These are phyloP conservation scores for Cryptophagus acutangulus DNA, from an alignment of 2,888 invertebrate genomes.

Conservation along the genomic window DNA sequence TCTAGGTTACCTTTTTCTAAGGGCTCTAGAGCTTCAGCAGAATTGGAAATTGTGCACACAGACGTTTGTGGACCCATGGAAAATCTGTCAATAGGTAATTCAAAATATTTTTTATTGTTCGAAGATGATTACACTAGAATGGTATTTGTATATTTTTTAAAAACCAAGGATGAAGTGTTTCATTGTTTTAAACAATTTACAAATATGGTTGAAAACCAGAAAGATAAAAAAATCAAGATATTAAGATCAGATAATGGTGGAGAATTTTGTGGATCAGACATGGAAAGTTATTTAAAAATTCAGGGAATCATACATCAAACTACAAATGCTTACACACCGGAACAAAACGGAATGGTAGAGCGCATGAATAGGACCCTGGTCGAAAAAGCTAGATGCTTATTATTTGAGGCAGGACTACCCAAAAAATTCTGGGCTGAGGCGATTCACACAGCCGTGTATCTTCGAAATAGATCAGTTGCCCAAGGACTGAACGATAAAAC, in stretches of 20 bases:
- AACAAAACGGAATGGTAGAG: slow-evolving; percentile 41
- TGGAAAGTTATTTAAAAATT: slow-evolving; percentile 31
- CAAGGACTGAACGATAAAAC: slow-evolving; percentile 4
- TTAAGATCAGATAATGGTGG: slow-evolving; percentile 30
- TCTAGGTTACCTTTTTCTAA: too few species aligned
- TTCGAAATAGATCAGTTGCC: too few species aligned
- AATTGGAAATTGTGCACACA: slow-evolving; percentile 31
- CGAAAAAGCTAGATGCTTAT: slow-evolving; percentile 14
- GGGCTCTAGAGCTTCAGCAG: too few species aligned
- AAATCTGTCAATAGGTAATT: slow-evolving; percentile 19
- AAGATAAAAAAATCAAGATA: slow-evolving; percentile 1
- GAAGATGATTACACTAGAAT: slow-evolving; percentile 11
- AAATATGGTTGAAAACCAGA: slow-evolving; percentile 7
- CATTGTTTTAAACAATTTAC: slow-evolving; percentile 5
- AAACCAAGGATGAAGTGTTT: slow-evolving; percentile 9
- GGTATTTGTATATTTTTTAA: slow-evolving; percentile 7
- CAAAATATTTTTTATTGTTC: slow-evolving; percentile 10
- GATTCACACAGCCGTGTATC: slow-evolving; percentile 12
- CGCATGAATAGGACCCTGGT: slow-evolving; percentile 34
- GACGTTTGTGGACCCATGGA: slow-evolving; percentile 37
- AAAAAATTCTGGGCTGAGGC: slow-evolving; percentile 19
- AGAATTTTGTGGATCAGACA: slow-evolving; percentile 34
- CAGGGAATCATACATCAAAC: slow-evolving; percentile 36
- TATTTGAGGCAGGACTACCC: slow-evolving; percentile 11
- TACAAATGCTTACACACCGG: slow-evolving; percentile 41